A percentile compares a stretch with the other conserved stretches of the same genome.
Evolutionary conservation across 2,797 vertebrate species (phyloP).

Genomic region (Eremophila alpestris): DNA sequence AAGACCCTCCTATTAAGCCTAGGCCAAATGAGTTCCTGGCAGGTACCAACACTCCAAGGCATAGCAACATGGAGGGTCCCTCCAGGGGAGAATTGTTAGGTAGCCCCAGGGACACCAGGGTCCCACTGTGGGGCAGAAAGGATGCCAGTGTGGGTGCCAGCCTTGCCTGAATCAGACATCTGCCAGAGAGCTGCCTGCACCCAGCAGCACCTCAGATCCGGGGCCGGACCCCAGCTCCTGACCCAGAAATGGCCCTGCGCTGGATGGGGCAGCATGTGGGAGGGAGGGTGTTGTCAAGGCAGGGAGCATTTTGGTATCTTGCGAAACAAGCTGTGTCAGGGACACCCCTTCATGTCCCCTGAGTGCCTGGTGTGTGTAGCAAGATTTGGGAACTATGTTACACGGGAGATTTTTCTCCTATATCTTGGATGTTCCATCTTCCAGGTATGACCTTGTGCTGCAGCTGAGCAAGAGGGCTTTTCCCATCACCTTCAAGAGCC

Average conservation of each 20-base stretch:
- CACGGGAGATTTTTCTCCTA: fast-evolving
- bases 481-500: not conserved
- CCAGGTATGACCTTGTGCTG: not conserved
- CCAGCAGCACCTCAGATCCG: fast-evolving
- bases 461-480: not conserved
- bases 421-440: not conserved
- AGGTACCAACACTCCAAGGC: not conserved
- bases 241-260: not conserved
- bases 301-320: not conserved
- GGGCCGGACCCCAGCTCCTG: not conserved
- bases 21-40: fast-evolving
- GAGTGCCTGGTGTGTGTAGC: fast-evolving
- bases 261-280: fast-evolving
- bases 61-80: fast-evolving
- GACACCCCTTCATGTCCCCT: fast-evolving
- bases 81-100: not conserved
- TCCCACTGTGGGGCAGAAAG: not conserved
- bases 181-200: not conserved
- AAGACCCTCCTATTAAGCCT: fast-evolving
- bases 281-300: not conserved
- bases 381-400: not conserved
- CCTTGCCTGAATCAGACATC: not conserved
- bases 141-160: not conserved
- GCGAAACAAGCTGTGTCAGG: fast-evolving
- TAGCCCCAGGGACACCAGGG: fast-evolving